Percentiles rank a stretch among this genome's conserved stretches.
phyloP scores from a whole-genome alignment of 2,797 vertebrate genomes.

The Pygocentrus nattereri region DNA sequence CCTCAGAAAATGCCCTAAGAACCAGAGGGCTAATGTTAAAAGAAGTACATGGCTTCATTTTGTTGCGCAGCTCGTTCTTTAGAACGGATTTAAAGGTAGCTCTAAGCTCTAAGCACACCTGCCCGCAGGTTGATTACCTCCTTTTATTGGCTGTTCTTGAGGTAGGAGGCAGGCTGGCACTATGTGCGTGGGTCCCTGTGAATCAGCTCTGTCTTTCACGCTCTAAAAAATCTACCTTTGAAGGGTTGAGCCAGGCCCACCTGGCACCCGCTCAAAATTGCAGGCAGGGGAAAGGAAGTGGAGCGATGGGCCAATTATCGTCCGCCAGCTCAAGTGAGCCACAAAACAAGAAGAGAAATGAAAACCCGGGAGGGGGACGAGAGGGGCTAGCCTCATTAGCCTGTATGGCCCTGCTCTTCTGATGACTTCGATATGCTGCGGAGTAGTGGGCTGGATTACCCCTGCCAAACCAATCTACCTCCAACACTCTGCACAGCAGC shows the following conservation, averaged over 20 bases:
- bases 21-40: background rate
- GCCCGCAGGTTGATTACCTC: constrained; percentile 24
- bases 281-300: constrained; percentile 57
- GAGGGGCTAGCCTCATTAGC: constrained; percentile 40
- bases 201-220: constrained; percentile 56
- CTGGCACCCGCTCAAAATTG: constrained; percentile 57
- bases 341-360: constrained; percentile 33
- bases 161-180: constrained; percentile 27
- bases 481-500: background rate
- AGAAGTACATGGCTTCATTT: constrained; percentile 8
- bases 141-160: constrained; percentile 54
- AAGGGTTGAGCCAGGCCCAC: constrained; percentile 56
- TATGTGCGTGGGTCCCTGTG: constrained; percentile 32
- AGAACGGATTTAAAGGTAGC: background rate
- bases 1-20: too few species aligned
- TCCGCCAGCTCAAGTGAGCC: constrained; percentile 52
- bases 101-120: background rate
- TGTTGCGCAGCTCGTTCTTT: background rate
- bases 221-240: constrained; percentile 61
- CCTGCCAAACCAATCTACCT: constrained; percentile 22
- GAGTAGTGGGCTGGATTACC: constrained; percentile 33
- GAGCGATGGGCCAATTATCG: constrained; percentile 72
- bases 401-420: constrained; percentile 13
- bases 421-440: constrained; percentile 30
- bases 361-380: constrained; percentile 15